phyloP scores from a whole-genome alignment of 2,888 invertebrate species.

The Ormia ochracea region DNA sequence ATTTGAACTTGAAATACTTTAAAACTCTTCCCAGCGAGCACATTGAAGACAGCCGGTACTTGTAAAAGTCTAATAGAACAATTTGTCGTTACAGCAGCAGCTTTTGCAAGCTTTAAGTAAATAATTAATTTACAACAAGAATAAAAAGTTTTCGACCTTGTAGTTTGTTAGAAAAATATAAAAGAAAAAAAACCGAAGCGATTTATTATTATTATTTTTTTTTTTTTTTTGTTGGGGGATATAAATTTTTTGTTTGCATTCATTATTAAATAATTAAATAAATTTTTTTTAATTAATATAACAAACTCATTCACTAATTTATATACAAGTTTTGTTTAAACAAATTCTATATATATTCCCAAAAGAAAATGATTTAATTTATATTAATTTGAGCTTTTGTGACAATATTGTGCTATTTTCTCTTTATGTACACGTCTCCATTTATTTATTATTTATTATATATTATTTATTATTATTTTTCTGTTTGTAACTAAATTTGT shows the following conservation, averaged over 20 bases:
- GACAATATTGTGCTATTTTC: slow-evolving; percentile 61
- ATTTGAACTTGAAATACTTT: too few relatives aligned
- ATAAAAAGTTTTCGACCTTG: not conserved
- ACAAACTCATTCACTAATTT: not conserved
- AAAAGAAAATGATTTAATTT: slow-evolving; percentile 6
- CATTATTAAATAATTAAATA: not conserved
- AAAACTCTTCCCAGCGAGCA: too few relatives aligned
- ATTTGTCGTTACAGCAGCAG: not conserved
- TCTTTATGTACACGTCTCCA: slow-evolving; percentile 30
- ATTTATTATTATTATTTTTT: not conserved
- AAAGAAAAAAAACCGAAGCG: not conserved
- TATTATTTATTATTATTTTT: too few relatives aligned
- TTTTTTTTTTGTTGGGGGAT: not conserved
- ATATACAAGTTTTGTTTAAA: not conserved
- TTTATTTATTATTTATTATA: not conserved
- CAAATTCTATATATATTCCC: not conserved
- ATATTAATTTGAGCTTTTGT: slow-evolving; percentile 62
- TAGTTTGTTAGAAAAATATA: not conserved
- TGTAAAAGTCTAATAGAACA: not conserved
- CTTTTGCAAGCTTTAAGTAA: not conserved
- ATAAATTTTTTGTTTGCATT: not conserved
- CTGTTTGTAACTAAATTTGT: not conserved
- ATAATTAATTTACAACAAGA: not conserved
- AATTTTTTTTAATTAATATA: slow-evolving; percentile 18
- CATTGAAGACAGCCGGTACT: not conserved